A percentile compares a stretch with the other conserved stretches of the same genome.
These are phyloP conservation scores for Percopsis transmontana DNA, from an alignment of 2,113 vertebrate species.

Conservation along the genomic window DNA sequence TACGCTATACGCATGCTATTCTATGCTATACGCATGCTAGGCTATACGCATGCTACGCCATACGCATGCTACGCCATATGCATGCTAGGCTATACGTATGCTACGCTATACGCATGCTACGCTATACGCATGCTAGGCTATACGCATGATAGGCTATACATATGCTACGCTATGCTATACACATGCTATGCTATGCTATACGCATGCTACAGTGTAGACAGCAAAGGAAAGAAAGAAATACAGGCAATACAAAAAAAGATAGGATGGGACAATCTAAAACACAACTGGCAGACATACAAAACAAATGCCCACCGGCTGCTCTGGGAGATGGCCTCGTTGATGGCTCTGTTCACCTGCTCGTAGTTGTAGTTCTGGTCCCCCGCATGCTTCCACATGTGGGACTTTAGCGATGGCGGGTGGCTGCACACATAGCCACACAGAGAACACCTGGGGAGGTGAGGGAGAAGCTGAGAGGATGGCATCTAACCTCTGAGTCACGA, in stretches of 20 bases:
- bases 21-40: too few species aligned
- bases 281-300: background rate
- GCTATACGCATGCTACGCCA: too few species aligned
- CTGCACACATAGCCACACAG: slow-evolving; percentile 98
- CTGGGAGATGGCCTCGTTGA: slow-evolving; percentile 96
- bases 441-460: slow-evolving; percentile 84
- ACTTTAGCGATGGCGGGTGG: slow-evolving; percentile 95
- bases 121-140: too few species aligned
- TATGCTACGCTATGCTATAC: too few species aligned
- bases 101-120: too few species aligned
- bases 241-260: background rate
- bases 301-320: slow-evolving; percentile 84
- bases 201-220: too few species aligned
- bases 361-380: slow-evolving; percentile 99
- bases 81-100: too few species aligned
- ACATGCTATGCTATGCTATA: too few species aligned
- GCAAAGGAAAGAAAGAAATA: background rate
- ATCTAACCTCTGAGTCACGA: too few species aligned
- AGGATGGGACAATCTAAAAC: background rate
- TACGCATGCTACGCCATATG: too few species aligned
- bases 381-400: slow-evolving; percentile 99
- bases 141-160: too few species aligned
- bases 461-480: background rate
- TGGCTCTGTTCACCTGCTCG: slow-evolving; percentile 97
- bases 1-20: too few species aligned